phyloP scores from a whole-genome alignment of 2,888 invertebrate genomes.

The Sarcophaga carnaria region DNA sequence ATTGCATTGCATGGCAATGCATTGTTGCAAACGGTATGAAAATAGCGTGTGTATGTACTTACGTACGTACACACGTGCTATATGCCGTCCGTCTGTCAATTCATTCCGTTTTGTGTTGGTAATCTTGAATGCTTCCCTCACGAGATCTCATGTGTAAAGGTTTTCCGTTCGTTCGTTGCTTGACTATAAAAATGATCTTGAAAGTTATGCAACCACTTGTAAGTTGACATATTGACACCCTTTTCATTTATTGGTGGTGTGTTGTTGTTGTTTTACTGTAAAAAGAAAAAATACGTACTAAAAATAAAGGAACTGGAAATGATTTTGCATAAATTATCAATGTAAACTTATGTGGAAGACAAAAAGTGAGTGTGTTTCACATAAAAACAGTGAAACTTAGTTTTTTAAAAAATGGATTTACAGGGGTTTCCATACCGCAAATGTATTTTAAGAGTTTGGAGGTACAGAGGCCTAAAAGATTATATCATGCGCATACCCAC shows the following conservation, averaged over 20 bases:
- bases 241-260: slow-evolving; percentile 33
- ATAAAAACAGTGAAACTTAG: no score
- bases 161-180: slow-evolving; percentile 2
- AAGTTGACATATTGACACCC: slow-evolving; percentile 69
- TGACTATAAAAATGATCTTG: slow-evolving; percentile 61
- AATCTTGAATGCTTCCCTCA: slow-evolving; percentile 40
- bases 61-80: slow-evolving; percentile 13
- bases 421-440: no score
- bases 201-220: slow-evolving; percentile 68
- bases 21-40: slow-evolving; percentile 31
- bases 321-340: background rate
- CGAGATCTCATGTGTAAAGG: slow-evolving; percentile 27
- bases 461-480: no score
- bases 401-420: no score
- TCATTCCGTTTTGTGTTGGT: slow-evolving; percentile 7
- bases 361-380: background rate
- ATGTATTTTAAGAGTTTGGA: no score
- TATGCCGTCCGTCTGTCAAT: background rate
- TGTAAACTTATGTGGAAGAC: background rate
- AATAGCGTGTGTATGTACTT: slow-evolving; percentile 10
- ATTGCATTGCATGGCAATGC: slow-evolving; percentile 27
- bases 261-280: background rate
- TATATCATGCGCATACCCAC: no score
- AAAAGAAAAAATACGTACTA: background rate
- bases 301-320: background rate